Percentiles rank a stretch among this genome's conserved stretches.
Conservation (phyloP, 2,113 vertebrate species). For the Callospermophilus lateralis region DNA sequence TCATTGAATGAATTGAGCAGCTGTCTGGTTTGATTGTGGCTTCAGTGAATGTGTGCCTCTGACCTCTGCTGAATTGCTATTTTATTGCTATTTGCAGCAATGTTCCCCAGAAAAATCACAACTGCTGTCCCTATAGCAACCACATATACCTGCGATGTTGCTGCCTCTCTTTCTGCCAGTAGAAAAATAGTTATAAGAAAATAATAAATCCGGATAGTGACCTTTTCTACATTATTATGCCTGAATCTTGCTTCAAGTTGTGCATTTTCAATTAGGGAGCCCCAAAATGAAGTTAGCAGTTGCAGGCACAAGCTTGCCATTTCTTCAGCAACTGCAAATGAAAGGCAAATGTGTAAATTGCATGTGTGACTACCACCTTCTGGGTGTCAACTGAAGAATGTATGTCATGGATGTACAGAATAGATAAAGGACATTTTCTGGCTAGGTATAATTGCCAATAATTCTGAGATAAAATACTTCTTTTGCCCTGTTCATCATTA, state of each 20-base stretch:
- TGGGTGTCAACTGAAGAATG: background rate
- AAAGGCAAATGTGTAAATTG: constrained; percentile 55
- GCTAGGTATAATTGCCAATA: background rate
- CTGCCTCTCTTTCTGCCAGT: constrained; percentile 51
- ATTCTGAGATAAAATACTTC: background rate
- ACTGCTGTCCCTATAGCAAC: constrained; percentile 77
- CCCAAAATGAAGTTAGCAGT: background rate
- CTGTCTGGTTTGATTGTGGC: constrained; percentile 64
- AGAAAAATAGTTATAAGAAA: constrained; percentile 58
- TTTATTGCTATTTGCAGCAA: constrained; percentile 76
- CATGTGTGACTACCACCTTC: background rate
- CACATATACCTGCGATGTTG: constrained; percentile 40
- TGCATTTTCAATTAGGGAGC: constrained; percentile 61
- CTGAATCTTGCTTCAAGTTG: background rate
- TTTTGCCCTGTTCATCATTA: background rate
- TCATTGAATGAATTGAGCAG: constrained; percentile 55
- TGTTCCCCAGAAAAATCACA: constrained; percentile 65
- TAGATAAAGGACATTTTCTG: background rate
- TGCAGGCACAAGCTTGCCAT: constrained; percentile 1
- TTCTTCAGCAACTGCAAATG: constrained; percentile 46
- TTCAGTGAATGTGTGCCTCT: constrained; percentile 63
- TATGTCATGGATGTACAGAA: background rate
- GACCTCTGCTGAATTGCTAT: constrained; percentile 73
- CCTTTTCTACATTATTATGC: constrained; percentile 33
- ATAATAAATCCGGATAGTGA: background rate